These are phyloP conservation scores for Electrona antarctica DNA, from an alignment of 2,113 vertebrate genomes.

Conservation along the genomic window DNA sequence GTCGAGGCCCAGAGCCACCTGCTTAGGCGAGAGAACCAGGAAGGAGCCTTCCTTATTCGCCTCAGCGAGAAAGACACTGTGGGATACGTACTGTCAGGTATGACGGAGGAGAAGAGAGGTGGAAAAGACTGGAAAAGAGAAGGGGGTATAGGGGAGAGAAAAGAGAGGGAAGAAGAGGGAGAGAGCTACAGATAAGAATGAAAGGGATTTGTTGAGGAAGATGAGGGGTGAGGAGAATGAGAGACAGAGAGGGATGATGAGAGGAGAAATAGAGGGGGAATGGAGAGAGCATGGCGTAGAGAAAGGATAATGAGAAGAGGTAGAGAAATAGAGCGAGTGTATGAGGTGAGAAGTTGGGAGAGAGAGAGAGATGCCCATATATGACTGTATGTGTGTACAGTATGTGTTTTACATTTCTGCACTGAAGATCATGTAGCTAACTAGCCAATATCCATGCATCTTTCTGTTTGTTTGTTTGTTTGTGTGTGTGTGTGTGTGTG, in stretches of 20 bases:
- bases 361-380: too few species aligned
- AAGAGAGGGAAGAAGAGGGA: neutral
- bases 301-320: neutral
- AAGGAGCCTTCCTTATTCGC: slow-evolving; percentile 80
- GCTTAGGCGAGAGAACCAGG: slow-evolving; percentile 56
- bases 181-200: neutral
- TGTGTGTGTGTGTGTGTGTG: neutral
- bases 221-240: too few species aligned
- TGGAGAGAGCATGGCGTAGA: neutral
- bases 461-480: neutral
- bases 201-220: too few species aligned
- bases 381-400: too few species aligned
- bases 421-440: neutral
- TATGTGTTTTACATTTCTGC: neutral
- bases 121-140: neutral
- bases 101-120: neutral
- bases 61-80: slow-evolving; percentile 76
- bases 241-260: too few species aligned
- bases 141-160: neutral
- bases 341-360: too few species aligned
- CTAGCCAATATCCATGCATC: neutral
- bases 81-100: slow-evolving; percentile 81
- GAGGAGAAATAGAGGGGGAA: too few species aligned
- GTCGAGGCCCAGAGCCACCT: slow-evolving; percentile 73
- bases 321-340: too few species aligned